Evolutionary conservation across 53 echinoderm and acorn worm genomes (phyloP).

Genomic region (Temnopleurus reevesii): DNA sequence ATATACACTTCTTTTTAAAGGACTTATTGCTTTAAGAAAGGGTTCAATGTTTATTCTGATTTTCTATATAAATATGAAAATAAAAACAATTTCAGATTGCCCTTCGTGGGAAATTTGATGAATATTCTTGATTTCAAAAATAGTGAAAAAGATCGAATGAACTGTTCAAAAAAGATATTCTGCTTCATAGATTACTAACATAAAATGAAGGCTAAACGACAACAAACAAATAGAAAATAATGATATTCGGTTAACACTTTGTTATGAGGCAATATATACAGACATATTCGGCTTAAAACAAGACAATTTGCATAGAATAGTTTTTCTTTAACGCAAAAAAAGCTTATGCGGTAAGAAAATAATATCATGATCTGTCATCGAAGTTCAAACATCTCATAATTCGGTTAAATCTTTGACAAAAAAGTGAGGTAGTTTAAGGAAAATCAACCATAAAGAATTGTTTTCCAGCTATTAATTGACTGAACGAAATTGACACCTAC

Average conservation of each 20-base stretch:
- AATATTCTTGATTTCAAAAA: too few relatives aligned
- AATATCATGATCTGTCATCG: slow-evolving; percentile 14
- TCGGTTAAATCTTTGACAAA: slow-evolving; percentile 1
- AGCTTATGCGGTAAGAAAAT: slow-evolving; percentile 4
- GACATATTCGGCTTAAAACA: slow-evolving; percentile 14
- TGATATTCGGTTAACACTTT: neutral
- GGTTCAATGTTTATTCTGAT: too few relatives aligned
- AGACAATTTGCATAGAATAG: slow-evolving; percentile 26
- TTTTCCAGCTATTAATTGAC: too few relatives aligned
- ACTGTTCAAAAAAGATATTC: neutral
- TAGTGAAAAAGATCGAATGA: neutral
- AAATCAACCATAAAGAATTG: slow-evolving; percentile 10
- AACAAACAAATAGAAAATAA: neutral
- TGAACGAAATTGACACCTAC: too few relatives aligned
- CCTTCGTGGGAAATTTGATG: too few relatives aligned
- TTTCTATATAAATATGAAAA: too few relatives aligned
- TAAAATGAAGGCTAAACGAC: slow-evolving; percentile 15
- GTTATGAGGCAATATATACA: slow-evolving; percentile 23
- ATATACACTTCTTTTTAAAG: too few relatives aligned
- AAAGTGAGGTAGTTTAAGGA: slow-evolving; percentile 19
- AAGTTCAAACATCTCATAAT: neutral
- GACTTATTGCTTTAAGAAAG: too few relatives aligned
- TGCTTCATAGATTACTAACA: neutral
- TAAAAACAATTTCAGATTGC: too few relatives aligned
- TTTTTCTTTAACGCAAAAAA: neutral